phyloP scores from a whole-genome alignment of 1,140 invertebrate genomes.

The Reticulitermes speratus region DNA sequence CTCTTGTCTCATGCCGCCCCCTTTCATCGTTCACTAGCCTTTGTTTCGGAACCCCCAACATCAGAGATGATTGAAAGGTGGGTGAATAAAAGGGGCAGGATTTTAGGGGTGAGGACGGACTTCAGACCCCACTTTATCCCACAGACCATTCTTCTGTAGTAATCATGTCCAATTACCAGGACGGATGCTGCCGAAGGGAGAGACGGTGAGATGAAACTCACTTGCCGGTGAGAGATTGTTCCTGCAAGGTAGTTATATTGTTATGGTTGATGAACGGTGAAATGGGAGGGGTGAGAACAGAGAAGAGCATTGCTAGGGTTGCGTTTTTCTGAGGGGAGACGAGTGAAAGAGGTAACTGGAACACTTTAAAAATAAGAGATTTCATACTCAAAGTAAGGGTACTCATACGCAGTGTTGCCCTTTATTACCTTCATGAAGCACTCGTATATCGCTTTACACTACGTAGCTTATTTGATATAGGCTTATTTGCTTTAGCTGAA shows the following conservation, averaged over 20 bases:
- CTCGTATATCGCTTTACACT: not conserved
- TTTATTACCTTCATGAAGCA: too few relatives aligned
- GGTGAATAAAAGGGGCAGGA: not conserved
- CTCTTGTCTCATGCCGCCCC: not conserved
- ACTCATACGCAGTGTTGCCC: too few relatives aligned
- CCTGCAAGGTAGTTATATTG: slow-evolving; percentile 7
- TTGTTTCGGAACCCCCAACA: not conserved
- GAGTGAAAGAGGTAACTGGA: not conserved
- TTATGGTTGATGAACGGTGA: not conserved
- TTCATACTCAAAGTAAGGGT: not conserved
- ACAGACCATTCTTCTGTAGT: not conserved
- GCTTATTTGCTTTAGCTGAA: too few relatives aligned
- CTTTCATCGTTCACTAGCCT: not conserved
- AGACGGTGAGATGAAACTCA: slow-evolving; percentile 4
- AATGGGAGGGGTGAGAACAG: not conserved
- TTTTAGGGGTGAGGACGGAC: not conserved
- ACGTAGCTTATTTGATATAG: not conserved
- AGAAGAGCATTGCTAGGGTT: not conserved
- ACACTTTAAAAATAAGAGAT: not conserved
- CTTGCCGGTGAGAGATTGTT: not conserved
- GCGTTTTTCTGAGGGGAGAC: not conserved
- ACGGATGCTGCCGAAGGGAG: not conserved
- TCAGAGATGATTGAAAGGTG: slow-evolving; percentile 18
- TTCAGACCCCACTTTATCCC: not conserved
- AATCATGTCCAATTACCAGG: slow-evolving; percentile 7